Evolutionary conservation across 2,797 vertebrate genomes (phyloP).

Genomic region (Pygocentrus nattereri): DNA sequence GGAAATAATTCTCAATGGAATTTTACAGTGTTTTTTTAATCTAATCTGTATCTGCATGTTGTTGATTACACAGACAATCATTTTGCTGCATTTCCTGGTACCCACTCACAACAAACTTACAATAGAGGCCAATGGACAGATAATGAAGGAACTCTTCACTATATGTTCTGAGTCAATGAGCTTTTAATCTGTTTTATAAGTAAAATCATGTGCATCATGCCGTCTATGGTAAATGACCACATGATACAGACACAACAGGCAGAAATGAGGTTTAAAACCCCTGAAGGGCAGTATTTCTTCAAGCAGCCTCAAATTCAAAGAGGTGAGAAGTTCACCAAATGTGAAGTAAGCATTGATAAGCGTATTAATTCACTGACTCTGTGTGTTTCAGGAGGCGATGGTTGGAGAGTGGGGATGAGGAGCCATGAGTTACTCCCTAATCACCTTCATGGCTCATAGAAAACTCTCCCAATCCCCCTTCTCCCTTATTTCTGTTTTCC

Average conservation of each 20-base stretch:
- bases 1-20: too few species aligned
- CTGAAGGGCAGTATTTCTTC: background rate
- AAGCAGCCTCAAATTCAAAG: background rate
- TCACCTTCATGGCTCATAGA: constrained; percentile 52
- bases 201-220: background rate
- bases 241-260: background rate
- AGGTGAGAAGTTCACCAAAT: background rate
- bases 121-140: background rate
- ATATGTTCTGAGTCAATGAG: background rate
- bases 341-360: background rate
- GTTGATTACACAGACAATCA: too few species aligned
- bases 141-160: background rate
- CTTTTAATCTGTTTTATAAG: background rate
- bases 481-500: constrained; percentile 45
- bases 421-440: constrained; percentile 25
- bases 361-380: background rate
- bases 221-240: background rate
- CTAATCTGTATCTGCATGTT: too few species aligned
- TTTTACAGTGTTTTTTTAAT: too few species aligned
- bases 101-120: background rate
- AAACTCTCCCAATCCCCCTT: constrained; percentile 44
- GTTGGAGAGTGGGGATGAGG: constrained; percentile 32
- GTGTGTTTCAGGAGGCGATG: constrained; percentile 38
- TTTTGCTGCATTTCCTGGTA: too few species aligned
- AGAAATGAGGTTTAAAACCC: background rate